Evolutionary conservation across 2,797 vertebrate genomes (phyloP).

Genomic region (Peromyscus aztecus): DNA sequence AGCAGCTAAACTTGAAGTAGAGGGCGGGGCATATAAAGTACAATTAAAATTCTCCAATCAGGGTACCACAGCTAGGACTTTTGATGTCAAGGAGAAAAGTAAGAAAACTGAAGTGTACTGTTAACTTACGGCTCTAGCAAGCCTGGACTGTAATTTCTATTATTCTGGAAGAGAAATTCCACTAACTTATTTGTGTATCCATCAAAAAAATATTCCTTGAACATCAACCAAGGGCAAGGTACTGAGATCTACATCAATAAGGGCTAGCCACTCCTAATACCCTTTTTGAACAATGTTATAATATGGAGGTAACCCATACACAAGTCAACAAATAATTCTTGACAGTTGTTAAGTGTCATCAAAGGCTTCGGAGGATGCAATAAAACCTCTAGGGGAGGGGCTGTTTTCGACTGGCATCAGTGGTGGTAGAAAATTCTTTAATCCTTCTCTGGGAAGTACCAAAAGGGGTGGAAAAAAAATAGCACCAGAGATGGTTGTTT

Average conservation of each 20-base stretch:
- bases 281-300: background rate
- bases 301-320: background rate
- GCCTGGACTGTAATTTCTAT: slow-evolving; percentile 12
- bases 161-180: background rate
- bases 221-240: background rate
- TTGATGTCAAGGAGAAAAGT: slow-evolving; percentile 46
- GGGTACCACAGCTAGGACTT: background rate
- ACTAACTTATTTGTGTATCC: slow-evolving; percentile 6
- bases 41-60: slow-evolving; percentile 28
- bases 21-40: background rate
- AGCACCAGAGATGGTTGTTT: slow-evolving; percentile 41
- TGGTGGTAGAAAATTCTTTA: background rate
- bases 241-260: background rate
- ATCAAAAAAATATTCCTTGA: slow-evolving; percentile 46
- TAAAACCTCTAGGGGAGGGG: background rate
- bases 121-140: background rate
- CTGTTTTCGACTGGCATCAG: background rate
- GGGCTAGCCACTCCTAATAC: background rate
- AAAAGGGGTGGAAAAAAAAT: slow-evolving; percentile 21
- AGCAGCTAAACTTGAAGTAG: background rate
- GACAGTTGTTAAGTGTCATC: background rate
- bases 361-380: background rate
- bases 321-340: slow-evolving; percentile 8
- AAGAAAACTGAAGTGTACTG: slow-evolving; percentile 53
- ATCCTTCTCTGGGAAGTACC: slow-evolving; percentile 54